Evolutionary conservation across 2,888 invertebrate species (phyloP), one percentile per base, ranked within the genome.

Genomic region (Caenorhabditis doughertyi): DNA sequence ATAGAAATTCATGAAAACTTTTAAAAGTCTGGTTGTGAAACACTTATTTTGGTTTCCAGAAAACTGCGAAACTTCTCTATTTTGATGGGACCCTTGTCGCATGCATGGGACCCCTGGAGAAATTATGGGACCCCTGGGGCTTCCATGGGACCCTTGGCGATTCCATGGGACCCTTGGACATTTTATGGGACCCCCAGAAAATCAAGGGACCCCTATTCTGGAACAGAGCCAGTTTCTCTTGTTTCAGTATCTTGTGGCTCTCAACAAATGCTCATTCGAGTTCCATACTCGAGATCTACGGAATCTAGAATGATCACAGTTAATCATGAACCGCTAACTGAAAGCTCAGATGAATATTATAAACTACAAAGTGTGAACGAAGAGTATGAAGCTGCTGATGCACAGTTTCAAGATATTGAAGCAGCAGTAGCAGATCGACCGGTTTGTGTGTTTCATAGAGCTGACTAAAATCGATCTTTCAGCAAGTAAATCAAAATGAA

Each of bases 171-270:
- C n/a, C n/a, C n/a, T n/a, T n/a, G n/a, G n/a, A n/a, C n/a, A n/a
- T n/a, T n/a, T n/a, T n/a, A n/a, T n/a, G n/a, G n/a, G n/a, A n/a
- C n/a, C n/a, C n/a, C n/a, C n/a, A n/a, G n/a, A n/a, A n/a, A n/a
- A n/a, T n/a, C n/a, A n/a, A n/a, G n/a, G n/a, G n/a, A n/a, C n/a
- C n/a, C n/a, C n/a, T n/a, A n/a, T n/a, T n/a, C n/a, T n/a, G n/a
- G n/a, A n/a, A n/a, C n/a, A n/a, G n/a, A n/a, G n/a, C n/a, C 27
- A 27, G 1, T 39, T 7, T 51, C 11, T 3, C 21, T 42, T 21
- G 13, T 81, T 81, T 70, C 70, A 81, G 81, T 81, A 5, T 74
- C 81, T 3, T 67, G 81, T 35, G 70, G 58, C 16, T 81, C 81
- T 3, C 70, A 76, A 49, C 81, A 81, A 65, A 71, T 81, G 64